Percentiles rank a stretch among this genome's conserved stretches.
These are phyloP conservation scores for Neolamprologus caudopunctatus DNA, from an alignment of 2,113 vertebrate genomes.

Conservation along the genomic window DNA sequence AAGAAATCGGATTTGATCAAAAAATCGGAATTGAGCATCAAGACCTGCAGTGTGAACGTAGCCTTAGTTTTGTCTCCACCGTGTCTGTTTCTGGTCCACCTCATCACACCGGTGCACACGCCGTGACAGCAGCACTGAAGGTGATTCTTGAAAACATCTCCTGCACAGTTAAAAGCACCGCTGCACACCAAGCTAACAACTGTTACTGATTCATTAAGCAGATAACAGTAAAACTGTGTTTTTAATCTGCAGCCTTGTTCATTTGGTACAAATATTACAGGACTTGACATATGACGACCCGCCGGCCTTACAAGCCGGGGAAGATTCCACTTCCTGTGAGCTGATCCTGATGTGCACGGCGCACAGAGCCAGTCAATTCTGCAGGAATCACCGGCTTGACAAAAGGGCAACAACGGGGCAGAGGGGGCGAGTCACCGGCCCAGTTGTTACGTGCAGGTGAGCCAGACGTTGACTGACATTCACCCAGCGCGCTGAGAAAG, in stretches of 20 bases:
- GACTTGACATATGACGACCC: background rate
- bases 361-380: slow-evolving; percentile 48
- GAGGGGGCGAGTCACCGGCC: slow-evolving; percentile 61
- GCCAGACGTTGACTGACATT: slow-evolving; percentile 71
- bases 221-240: accelerated
- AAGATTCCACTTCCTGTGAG: slow-evolving; percentile 22
- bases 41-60: too few species aligned
- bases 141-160: background rate
- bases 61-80: background rate
- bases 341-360: background rate
- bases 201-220: background rate
- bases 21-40: too few species aligned
- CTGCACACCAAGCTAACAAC: background rate
- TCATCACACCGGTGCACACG: background rate
- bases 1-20: too few species aligned
- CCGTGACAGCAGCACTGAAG: background rate
- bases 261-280: background rate
- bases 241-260: background rate
- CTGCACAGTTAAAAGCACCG: background rate
- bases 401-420: slow-evolving; percentile 72
- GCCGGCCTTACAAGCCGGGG: background rate
- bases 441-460: slow-evolving; percentile 62
- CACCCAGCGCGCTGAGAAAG: slow-evolving; percentile 35
- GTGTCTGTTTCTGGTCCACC: background rate
- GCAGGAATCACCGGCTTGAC: slow-evolving; percentile 73